Evolutionary conservation across 2,888 invertebrate species (phyloP).

Genomic region (Drosophila acutilabella): DNA sequence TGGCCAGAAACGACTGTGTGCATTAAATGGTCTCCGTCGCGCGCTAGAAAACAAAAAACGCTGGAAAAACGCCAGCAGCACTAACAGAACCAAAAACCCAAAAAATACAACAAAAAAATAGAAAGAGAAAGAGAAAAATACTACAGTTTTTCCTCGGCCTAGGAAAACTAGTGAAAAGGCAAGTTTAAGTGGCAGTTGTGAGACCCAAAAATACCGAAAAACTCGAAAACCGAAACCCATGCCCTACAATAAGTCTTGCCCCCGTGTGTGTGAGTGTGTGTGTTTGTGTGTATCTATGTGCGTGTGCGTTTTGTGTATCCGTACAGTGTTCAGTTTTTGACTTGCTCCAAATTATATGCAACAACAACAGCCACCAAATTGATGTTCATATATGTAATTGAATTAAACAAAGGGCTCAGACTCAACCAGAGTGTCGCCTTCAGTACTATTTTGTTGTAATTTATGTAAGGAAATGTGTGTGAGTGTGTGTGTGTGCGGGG

Average conservation of each 20-base stretch:
- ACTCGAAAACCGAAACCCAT: constrained; percentile 28
- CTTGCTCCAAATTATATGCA: constrained; percentile 62
- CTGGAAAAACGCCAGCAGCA: constrained; percentile 72
- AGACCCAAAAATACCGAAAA: constrained; percentile 3
- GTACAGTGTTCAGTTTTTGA: constrained; percentile 54
- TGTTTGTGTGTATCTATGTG: constrained; percentile 43
- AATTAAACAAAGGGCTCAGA: constrained; percentile 62
- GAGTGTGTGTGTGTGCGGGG: not conserved
- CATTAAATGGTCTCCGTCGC: constrained; percentile 33
- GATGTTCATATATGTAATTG: constrained; percentile 63
- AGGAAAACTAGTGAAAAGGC: constrained; percentile 70
- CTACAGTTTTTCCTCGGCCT: constrained; percentile 48
- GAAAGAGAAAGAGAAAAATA: constrained; percentile 29
- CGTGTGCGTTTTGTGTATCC: constrained; percentile 71
- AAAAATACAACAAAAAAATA: not conserved
- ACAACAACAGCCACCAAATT: constrained; percentile 21
- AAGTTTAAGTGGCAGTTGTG: constrained; percentile 71
- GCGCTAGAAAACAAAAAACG: constrained; percentile 50
- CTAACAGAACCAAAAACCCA: constrained; percentile 7
- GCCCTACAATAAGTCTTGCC: constrained; percentile 15
- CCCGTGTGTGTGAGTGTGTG: constrained; percentile 17
- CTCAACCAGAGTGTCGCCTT: constrained; percentile 36
- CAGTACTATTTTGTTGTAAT: constrained; percentile 11
- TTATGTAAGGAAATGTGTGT: constrained; percentile 52
- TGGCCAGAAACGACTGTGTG: constrained; percentile 59